Conservation (phyloP, 2,888 invertebrate genomes). For the Malacosoma neustria region DNA sequence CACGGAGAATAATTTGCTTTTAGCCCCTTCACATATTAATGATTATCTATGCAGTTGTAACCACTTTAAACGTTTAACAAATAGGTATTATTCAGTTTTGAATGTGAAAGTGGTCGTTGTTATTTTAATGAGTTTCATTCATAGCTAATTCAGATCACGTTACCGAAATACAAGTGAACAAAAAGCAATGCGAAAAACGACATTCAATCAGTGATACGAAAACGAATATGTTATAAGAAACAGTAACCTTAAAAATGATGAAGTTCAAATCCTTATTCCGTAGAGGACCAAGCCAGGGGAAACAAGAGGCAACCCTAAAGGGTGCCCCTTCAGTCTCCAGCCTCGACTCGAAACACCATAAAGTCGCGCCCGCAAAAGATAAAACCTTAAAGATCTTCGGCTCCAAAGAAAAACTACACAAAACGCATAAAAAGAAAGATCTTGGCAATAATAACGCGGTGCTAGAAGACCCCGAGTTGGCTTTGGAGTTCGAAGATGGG, state of each 20-base stretch:
- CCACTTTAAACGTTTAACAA: too few species aligned
- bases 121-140: constrained; percentile 11
- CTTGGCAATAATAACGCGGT: constrained; percentile 66
- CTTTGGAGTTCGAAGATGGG: constrained; percentile 52
- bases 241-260: constrained; percentile 81
- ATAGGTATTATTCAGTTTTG: too few species aligned
- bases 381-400: constrained; percentile 68
- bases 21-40: too few species aligned
- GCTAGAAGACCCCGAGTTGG: constrained; percentile 62
- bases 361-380: constrained; percentile 63
- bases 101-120: background rate
- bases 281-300: constrained; percentile 83
- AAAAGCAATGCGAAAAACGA: constrained; percentile 21
- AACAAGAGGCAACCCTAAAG: constrained; percentile 70
- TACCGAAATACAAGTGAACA: constrained; percentile 9
- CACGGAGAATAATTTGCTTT: too few species aligned
- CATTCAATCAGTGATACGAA: constrained; percentile 57
- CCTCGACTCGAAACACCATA: constrained; percentile 76
- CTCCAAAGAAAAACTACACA: constrained; percentile 69
- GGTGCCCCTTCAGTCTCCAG: constrained; percentile 79
- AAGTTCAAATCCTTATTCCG: constrained; percentile 94
- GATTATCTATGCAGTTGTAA: too few species aligned
- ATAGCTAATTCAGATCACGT: constrained; percentile 31
- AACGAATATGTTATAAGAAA: constrained; percentile 33
- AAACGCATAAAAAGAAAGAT: constrained; percentile 61